These are phyloP conservation scores for Endotricha flammealis DNA, from an alignment of 2,888 invertebrate genomes.

Conservation along the genomic window DNA sequence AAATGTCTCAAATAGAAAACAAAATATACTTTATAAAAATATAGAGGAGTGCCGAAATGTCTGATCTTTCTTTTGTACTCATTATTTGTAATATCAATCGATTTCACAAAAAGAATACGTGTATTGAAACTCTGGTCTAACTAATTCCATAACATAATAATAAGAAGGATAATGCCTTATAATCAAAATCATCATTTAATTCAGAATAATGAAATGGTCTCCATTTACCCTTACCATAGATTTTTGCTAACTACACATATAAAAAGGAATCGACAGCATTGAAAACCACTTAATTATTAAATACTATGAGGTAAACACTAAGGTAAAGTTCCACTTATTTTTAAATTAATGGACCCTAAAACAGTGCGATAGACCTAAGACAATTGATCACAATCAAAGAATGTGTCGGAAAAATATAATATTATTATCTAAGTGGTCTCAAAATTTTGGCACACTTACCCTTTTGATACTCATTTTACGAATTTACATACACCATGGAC, in stretches of 20 bases:
- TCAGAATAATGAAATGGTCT: too few species aligned
- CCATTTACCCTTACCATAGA: too few species aligned
- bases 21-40: slow-evolving; percentile 1
- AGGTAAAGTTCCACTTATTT: neutral
- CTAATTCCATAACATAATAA: too few species aligned
- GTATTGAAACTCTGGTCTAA: too few species aligned
- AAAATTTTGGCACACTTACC: slow-evolving; percentile 6
- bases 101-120: neutral
- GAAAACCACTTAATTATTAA: neutral
- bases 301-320: neutral
- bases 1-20: neutral
- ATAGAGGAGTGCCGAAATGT: slow-evolving; percentile 1
- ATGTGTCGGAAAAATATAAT: neutral
- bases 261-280: neutral
- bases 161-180: neutral
- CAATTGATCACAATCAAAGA: slow-evolving; percentile 3
- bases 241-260: too few species aligned
- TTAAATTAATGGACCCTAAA: slow-evolving; percentile 4
- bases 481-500: neutral
- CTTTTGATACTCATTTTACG: neutral
- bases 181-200: too few species aligned
- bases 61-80: too few species aligned
- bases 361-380: neutral
- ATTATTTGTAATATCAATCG: neutral
- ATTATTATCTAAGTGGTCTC: neutral